Conservation (phyloP, 2,888 invertebrate genomes). For the Apamea crenata region DNA sequence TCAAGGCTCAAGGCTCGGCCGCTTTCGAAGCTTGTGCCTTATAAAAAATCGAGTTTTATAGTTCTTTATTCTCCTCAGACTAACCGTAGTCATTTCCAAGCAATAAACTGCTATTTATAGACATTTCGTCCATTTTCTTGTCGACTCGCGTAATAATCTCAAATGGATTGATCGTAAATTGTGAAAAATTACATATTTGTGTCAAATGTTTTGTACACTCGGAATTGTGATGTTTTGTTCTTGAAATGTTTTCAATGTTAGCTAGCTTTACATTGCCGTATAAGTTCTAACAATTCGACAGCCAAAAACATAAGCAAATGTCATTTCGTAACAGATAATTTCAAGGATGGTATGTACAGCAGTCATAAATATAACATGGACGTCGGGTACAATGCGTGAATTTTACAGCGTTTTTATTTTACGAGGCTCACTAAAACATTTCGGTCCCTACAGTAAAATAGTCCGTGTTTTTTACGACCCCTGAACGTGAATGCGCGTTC, state of each 20-base stretch:
- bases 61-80: constrained; percentile 65
- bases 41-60: constrained; percentile 68
- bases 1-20: constrained; percentile 58
- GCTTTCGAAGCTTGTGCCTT: constrained; percentile 47
- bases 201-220: constrained; percentile 47
- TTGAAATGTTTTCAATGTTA: constrained; percentile 10
- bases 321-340: constrained; percentile 75
- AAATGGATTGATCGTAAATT: constrained; percentile 67
- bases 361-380: constrained; percentile 81
- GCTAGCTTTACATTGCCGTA: neutral
- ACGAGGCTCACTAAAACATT: constrained; percentile 86
- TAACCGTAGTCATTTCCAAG: constrained; percentile 67
- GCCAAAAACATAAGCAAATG: constrained; percentile 53
- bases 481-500: constrained; percentile 79
- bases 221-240: constrained; percentile 21
- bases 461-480: constrained; percentile 84
- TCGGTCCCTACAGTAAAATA: constrained; percentile 85
- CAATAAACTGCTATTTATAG: constrained; percentile 71
- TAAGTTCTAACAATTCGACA: constrained; percentile 1
- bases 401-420: constrained; percentile 88
- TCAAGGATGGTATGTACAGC: constrained; percentile 68
- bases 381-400: constrained; percentile 82
- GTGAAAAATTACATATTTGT: constrained; percentile 55
- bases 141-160: constrained; percentile 53
- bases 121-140: constrained; percentile 57